Base-by-base conservation (phyloP, 2,797 vertebrate species). In the Melopsittacus undulatus region DNA sequence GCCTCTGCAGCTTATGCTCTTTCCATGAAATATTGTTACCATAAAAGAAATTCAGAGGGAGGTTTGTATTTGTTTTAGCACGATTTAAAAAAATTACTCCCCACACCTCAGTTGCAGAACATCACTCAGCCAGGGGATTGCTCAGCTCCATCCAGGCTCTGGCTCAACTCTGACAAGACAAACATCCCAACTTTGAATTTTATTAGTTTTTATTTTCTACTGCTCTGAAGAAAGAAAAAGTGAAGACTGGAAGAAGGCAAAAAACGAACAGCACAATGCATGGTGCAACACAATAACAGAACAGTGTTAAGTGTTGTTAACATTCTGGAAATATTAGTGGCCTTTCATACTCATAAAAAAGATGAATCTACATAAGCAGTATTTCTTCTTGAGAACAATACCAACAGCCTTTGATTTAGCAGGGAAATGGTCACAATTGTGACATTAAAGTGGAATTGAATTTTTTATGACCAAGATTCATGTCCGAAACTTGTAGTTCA, bases 301-400 rank as follows among this genome's bases (percentile, higher is more conserved):
- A 77, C 54, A 84, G 26, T 84, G 29, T 63, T 93, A 90, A 87
- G 43, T 63, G 64, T 83, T 78, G 46, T 82, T 67, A 84, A 52
- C 72, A 89, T 91, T 93, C 72, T 89, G 36, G 59, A 95, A 95
- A 89, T 95, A 89, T 56, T 95, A 94, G 87, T 84, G 79, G 87
- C 15, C 66, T 92, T 93, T 95, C 72, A 64, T 45, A 70, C 30
- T 74, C 57, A 27, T 34, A 64, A 70, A 95, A 77, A 75, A 92
- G 91, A 73, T 46, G 29, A 63, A 59, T 64, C 59, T 70, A 61
- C 51, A 74, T 69, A 77, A 78, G 75, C 78, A 92, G 5, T 68
- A 74, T 89, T 95, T 95, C 72, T 72, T 83, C 72, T 83, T 0
- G 0, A 72, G 68, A 85, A 82, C 56, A 87, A 77, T 74, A 93